Conservation (phyloP, 2,113 vertebrate genomes). For the Chionis minor region DNA sequence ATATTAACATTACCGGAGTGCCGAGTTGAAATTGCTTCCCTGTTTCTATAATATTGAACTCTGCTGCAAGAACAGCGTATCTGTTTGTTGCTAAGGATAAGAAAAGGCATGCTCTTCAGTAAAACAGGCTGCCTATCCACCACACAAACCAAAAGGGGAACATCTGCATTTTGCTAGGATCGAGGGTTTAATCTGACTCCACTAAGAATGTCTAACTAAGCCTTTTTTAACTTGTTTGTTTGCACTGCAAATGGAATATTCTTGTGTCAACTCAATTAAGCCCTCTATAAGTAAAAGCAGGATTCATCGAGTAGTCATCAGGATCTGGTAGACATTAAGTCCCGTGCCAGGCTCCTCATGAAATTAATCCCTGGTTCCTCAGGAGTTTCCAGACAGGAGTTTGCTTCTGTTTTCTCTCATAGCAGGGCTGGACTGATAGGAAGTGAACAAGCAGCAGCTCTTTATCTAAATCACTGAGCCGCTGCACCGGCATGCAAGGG, state of each 20-base stretch:
- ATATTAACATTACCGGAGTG: neutral
- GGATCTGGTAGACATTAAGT: neutral
- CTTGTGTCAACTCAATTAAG: neutral
- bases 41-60: neutral
- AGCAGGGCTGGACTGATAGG: neutral
- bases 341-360: neutral
- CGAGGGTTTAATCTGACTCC: neutral
- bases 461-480: constrained; percentile 24
- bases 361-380: neutral
- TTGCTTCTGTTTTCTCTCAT: constrained; percentile 23
- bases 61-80: neutral
- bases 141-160: neutral
- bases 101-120: neutral
- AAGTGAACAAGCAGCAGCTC: neutral
- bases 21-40: neutral
- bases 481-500: fast-evolving
- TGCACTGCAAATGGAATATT: neutral
- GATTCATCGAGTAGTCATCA: neutral
- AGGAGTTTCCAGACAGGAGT: neutral
- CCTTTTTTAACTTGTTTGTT: neutral
- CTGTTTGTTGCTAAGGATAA: neutral
- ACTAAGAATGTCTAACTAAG: neutral
- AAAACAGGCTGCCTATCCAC: neutral
- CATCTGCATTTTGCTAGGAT: neutral
- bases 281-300: neutral